Conservation (phyloP, 2,797 vertebrate genomes). For the Chelonia mydas region DNA sequence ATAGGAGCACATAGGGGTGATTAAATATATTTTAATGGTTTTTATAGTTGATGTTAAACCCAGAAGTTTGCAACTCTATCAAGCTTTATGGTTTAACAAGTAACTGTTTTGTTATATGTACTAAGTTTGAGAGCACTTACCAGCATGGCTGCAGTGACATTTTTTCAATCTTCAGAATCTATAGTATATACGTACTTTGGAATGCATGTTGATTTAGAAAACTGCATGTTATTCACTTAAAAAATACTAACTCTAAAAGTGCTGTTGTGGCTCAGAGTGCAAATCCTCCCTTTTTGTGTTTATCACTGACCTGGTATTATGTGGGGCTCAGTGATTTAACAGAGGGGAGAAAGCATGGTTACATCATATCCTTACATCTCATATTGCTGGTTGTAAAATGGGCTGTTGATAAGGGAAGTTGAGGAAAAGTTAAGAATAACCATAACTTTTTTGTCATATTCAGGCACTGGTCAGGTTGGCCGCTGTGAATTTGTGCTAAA, state of each 20-base stretch:
- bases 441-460: not conserved
- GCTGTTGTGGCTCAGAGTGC: not conserved
- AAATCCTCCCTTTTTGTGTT: not conserved
- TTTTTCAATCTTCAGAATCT: not conserved
- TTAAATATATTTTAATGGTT: not conserved
- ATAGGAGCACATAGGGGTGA: not conserved
- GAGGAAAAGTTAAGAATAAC: not conserved
- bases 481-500: not conserved
- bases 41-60: not conserved
- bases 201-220: not conserved
- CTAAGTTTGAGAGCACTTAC: slow-evolving; percentile 42
- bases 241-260: not conserved
- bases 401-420: not conserved
- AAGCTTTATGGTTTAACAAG: not conserved
- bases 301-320: not conserved
- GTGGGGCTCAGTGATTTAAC: not conserved
- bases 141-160: not conserved
- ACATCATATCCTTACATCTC: not conserved
- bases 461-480: not conserved
- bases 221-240: not conserved
- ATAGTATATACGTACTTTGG: not conserved
- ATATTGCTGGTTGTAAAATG: not conserved
- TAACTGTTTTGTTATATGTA: not conserved
- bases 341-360: not conserved
- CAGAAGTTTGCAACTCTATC: not conserved